Percentiles rank a stretch among this genome's conserved stretches.
phyloP scores from a whole-genome alignment of 2,888 invertebrate genomes.

The Heteromyza rotundicornis region DNA sequence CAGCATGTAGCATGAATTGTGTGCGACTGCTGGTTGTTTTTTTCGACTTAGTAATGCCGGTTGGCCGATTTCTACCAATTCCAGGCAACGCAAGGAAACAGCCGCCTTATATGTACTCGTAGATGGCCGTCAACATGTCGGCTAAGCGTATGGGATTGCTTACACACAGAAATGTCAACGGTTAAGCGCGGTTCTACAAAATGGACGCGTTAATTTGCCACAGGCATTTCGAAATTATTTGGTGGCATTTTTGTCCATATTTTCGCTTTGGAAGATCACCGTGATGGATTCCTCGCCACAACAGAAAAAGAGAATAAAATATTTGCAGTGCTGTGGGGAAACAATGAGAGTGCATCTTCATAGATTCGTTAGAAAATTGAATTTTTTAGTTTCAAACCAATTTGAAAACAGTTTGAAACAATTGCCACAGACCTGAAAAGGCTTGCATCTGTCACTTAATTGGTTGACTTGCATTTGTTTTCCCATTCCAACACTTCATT shows the following conservation, averaged over 20 bases:
- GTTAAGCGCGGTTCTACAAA: neutral
- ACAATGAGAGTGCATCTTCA: too few species aligned
- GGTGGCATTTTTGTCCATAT: neutral
- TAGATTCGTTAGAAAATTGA: too few species aligned
- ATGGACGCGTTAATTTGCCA: conserved; percentile 7
- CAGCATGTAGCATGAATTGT: conserved; percentile 52
- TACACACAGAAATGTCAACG: conserved; percentile 13
- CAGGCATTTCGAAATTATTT: neutral
- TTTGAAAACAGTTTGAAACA: too few species aligned
- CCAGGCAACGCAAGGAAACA: neutral
- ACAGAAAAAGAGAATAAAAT: too few species aligned
- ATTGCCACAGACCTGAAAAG: too few species aligned
- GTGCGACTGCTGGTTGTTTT: conserved; percentile 48
- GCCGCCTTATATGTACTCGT: neutral
- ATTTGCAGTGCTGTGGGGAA: too few species aligned
- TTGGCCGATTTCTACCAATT: neutral
- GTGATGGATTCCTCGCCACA: too few species aligned
- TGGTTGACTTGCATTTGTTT: too few species aligned
- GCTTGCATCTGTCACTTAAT: too few species aligned
- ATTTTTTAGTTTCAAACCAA: too few species aligned
- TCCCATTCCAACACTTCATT: too few species aligned
- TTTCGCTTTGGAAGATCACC: too few species aligned
- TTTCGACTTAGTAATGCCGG: conserved; percentile 1
- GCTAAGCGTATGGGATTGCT: neutral
- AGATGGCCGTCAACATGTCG: neutral